Conservation (phyloP, 1,140 invertebrate genomes). For the Drosophila littoralis region DNA sequence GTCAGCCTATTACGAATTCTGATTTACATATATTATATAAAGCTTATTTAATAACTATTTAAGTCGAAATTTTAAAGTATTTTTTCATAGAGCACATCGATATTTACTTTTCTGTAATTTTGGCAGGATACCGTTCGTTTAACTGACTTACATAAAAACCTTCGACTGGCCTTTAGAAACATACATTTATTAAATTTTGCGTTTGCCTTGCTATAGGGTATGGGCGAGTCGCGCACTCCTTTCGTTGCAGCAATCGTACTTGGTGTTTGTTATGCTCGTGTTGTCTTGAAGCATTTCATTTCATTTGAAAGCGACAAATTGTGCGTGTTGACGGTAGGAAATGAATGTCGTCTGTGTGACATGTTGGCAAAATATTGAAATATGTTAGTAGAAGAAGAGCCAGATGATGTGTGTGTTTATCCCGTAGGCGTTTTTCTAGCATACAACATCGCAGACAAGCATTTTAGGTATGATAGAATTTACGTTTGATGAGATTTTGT, state of each 20-base stretch:
- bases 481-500: conserved; percentile 11
- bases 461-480: conserved; percentile 28
- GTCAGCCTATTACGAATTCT: no score
- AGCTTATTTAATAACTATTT: no score
- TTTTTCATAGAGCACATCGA: no score
- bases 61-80: no score
- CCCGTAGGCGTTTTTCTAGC: conserved; percentile 43
- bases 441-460: conserved; percentile 13
- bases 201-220: conserved; percentile 5
- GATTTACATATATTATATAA: no score
- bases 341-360: conserved; percentile 79
- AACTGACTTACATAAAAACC: no score
- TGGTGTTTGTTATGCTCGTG: conserved; percentile 27
- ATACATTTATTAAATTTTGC: neutral
- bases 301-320: conserved; percentile 78
- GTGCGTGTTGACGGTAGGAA: conserved; percentile 79
- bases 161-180: no score
- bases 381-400: conserved; percentile 30
- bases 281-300: conserved; percentile 66
- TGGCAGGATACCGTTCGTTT: no score
- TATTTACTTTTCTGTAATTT: no score
- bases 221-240: neutral
- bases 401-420: conserved; percentile 56
- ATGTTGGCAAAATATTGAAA: conserved; percentile 80
- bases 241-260: neutral